These are phyloP conservation scores for Apodemus agrarius DNA, from an alignment of 2,797 vertebrate species.

Conservation along the genomic window DNA sequence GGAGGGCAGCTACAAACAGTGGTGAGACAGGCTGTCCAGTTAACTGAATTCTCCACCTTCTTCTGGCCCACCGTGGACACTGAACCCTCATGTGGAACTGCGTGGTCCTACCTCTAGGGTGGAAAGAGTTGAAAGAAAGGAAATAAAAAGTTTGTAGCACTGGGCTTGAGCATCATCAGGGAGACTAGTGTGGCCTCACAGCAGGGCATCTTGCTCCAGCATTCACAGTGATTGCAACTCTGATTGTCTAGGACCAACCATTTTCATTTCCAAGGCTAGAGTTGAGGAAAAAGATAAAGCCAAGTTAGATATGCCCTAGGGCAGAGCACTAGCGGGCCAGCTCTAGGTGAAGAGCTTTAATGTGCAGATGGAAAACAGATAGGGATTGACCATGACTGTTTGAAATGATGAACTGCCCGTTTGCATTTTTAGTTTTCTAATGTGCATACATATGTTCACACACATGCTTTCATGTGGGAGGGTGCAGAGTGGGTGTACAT, in stretches of 20 bases:
- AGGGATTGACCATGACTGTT: not conserved
- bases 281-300: not conserved
- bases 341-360: accelerated
- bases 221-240: not conserved
- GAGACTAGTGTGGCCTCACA: not conserved
- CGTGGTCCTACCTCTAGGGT: not conserved
- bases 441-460: not conserved
- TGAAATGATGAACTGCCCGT: not conserved
- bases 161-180: not conserved
- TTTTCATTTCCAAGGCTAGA: not conserved
- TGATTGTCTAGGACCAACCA: not conserved
- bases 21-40: not conserved
- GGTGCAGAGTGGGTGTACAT: not conserved
- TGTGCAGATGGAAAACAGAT: not conserved
- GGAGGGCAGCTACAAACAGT: not conserved
- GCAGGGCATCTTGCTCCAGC: not conserved
- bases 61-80: not conserved
- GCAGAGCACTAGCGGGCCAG: not conserved
- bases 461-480: not conserved
- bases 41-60: not conserved
- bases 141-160: not conserved
- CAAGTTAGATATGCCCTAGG: not conserved
- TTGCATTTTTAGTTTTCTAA: not conserved
- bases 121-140: not conserved
- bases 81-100: not conserved